Conservation (phyloP, 2,888 invertebrate species). For the Polyommatus iphigenia region DNA sequence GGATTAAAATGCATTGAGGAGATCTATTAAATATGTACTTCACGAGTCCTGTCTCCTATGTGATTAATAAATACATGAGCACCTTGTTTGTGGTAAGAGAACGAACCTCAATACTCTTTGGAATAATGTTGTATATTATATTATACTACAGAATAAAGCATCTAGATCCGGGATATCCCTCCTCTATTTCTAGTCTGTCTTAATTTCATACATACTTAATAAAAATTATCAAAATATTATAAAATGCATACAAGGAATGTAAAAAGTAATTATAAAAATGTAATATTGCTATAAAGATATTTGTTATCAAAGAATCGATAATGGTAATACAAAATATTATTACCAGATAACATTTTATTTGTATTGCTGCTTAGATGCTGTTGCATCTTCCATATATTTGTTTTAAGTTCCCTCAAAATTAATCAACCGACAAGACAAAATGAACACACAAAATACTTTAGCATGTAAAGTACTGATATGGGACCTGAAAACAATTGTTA, state of each 20-base stretch:
- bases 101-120: not conserved
- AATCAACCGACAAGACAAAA: not conserved
- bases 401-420: not conserved
- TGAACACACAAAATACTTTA: not conserved
- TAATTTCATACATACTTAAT: not conserved
- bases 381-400: not conserved
- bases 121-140: not conserved
- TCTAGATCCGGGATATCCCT: too few species aligned
- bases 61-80: not conserved
- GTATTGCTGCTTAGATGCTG: too few species aligned
- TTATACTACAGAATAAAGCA: not conserved
- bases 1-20: not conserved
- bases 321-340: too few species aligned
- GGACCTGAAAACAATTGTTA: too few species aligned
- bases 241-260: not conserved
- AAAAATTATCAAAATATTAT: not conserved
- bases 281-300: not conserved
- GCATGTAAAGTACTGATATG: too few species aligned
- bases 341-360: too few species aligned
- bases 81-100: conserved; percentile 4
- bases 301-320: not conserved
- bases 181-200: not conserved
- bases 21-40: not conserved
- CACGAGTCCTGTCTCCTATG: not conserved
- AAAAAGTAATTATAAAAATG: not conserved